These are phyloP conservation scores for Eunapius fragilis DNA, from an alignment of 37 sponge, comb jelly and placozoan species.

Conservation along the genomic window DNA sequence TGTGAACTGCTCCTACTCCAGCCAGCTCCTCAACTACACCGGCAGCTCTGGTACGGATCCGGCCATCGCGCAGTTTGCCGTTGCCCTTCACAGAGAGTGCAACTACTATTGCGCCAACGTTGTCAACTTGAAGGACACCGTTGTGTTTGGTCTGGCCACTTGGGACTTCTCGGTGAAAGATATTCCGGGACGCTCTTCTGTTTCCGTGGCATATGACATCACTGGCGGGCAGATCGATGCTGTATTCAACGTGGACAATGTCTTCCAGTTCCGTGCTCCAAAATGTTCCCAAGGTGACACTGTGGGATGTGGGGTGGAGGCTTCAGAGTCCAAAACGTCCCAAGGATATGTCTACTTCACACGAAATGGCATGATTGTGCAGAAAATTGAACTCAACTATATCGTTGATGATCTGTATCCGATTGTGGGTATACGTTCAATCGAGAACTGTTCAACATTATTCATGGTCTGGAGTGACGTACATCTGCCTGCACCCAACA, in stretches of 20 bases:
- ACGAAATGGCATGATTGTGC: conserved; percentile 30
- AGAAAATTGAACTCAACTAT: conserved; percentile 22
- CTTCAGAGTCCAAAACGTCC: neutral
- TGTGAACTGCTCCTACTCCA: conserved; percentile 63
- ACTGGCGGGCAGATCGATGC: conserved; percentile 39
- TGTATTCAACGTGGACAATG: conserved; percentile 28
- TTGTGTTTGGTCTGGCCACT: conserved; percentile 63
- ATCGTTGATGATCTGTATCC: conserved; percentile 55
- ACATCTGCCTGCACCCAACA: neutral
- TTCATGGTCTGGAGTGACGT: conserved; percentile 63
- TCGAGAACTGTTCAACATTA: conserved; percentile 8
- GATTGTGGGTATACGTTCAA: conserved; percentile 43
- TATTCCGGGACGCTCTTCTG: conserved; percentile 44
- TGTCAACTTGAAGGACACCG: conserved; percentile 32
- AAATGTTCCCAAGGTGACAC: conserved; percentile 39
- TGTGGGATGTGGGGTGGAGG: conserved; percentile 58
- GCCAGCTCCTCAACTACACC: conserved; percentile 53
- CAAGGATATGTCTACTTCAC: conserved; percentile 46
- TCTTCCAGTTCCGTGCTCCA: conserved; percentile 5
- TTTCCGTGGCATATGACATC: conserved; percentile 63
- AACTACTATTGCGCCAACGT: conserved; percentile 60
- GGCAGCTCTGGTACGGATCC: conserved; percentile 21
- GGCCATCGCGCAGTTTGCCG: conserved; percentile 64
- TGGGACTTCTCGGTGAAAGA: conserved; percentile 50
- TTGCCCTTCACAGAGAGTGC: conserved; percentile 13